Evolutionary conservation across 2,888 invertebrate species (phyloP), one percentile per base, ranked within the genome.

Genomic region (Rhabditoides inermis): DNA sequence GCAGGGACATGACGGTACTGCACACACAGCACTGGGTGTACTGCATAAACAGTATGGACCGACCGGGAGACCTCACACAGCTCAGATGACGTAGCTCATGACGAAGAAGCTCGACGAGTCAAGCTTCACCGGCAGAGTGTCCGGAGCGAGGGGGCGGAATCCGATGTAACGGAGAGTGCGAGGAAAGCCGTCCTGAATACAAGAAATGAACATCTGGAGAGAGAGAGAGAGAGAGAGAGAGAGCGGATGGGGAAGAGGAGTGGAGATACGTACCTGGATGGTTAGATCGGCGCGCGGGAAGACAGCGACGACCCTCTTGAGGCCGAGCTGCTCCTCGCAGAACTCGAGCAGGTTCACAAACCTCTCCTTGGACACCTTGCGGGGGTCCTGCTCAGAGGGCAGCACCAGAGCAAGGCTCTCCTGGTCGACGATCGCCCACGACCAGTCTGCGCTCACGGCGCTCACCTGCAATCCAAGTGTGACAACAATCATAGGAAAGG

Each of bases 121-220:
- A 23, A 64, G 51, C 3, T 39, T 20, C 4, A 27, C 55, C 22
- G 63, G 66, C 36, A 62, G 51, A 26, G 51, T 49, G 32, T 63
- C 61, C 37, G 63, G 59, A 12, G 63, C 53, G 35, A 62, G 48
- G 36, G 58, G 46, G 49, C 66, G 62, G 62, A 66, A 66, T 20
- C 66, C 66, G 42, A 66, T 59, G 52, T 66, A 64, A 35, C 63
- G 66, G 22, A 66, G 62, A 25, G 63, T 64, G n/a, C 58, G 46
- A 6, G 63, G 59, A 56, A 66, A 66, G 32, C 63, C 63, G 35
- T 62, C 57, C 25, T n/a, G n/a, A n/a, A n/a, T n/a, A n/a, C n/a
- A n/a, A n/a, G n/a, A n/a, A n/a, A n/a, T n/a, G n/a, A n/a, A n/a
- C n/a, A n/a, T n/a, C n/a, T n/a, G n/a, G n/a, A n/a, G n/a, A n/a